These are phyloP conservation scores for Bufo bufo DNA, from an alignment of 2,113 vertebrate genomes.

Conservation along the genomic window DNA sequence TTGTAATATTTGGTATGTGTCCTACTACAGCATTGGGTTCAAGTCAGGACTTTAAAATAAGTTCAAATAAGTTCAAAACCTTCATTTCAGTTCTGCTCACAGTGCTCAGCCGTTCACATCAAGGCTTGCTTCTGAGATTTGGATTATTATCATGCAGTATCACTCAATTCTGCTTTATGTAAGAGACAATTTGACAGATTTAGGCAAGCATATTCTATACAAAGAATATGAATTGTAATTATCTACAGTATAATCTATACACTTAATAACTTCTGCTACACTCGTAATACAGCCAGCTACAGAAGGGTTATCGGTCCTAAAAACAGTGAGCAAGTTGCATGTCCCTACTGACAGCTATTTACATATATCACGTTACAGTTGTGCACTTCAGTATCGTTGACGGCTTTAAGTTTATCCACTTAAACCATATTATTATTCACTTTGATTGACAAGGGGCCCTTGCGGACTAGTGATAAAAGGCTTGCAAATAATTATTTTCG, in stretches of 20 bases:
- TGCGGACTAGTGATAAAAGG: constrained; percentile 11
- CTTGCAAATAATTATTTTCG: constrained; percentile 7
- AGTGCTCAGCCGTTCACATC: too few relatives aligned
- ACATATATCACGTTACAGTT: constrained; percentile 30
- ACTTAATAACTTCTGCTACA: background rate
- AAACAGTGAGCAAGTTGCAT: background rate
- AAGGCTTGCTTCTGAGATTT: too few relatives aligned
- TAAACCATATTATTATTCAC: constrained; percentile 30
- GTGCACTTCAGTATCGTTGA: background rate
- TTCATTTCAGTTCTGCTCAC: too few relatives aligned
- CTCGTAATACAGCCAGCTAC: background rate
- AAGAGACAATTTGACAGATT: too few relatives aligned
- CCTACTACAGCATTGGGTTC: too few relatives aligned
- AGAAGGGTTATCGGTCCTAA: background rate
- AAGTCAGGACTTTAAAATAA: too few relatives aligned
- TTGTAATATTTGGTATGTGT: too few relatives aligned
- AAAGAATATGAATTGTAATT: too few relatives aligned
- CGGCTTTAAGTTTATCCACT: constrained; percentile 22
- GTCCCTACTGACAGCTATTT: constrained; percentile 10
- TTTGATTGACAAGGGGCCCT: constrained; percentile 33
- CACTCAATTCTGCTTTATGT: too few relatives aligned
- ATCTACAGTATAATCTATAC: background rate
- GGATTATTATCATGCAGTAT: too few relatives aligned
- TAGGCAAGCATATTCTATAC: too few relatives aligned
- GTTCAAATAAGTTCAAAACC: too few relatives aligned